Percentiles rank a stretch among this genome's conserved stretches.
Conservation (phyloP, 2,797 vertebrate genomes). For the Myotis planiceps region DNA sequence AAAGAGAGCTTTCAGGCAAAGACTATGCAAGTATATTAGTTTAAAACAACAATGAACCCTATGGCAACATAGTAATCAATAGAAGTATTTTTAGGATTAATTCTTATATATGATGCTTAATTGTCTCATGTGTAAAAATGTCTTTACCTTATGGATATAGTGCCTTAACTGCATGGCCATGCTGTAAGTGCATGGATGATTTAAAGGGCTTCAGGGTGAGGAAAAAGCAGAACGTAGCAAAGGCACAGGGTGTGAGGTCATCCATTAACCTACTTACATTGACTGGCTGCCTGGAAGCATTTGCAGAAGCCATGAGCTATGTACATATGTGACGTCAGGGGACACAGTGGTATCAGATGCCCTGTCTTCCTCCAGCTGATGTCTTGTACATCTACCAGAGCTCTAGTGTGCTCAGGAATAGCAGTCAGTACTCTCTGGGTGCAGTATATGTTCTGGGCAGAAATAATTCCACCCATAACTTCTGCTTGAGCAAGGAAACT, state of each 20-base stretch:
- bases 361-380: not conserved
- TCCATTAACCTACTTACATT: not conserved
- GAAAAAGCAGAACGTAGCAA: not conserved
- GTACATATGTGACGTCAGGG: not conserved
- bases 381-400: not conserved
- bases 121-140: not conserved
- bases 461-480: not conserved
- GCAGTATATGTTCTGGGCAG: not conserved
- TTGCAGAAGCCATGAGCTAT: not conserved
- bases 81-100: constrained; percentile 63
- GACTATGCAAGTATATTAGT: constrained; percentile 71
- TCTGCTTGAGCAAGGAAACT: not conserved
- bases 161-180: not conserved
- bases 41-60: constrained; percentile 61
- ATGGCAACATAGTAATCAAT: constrained; percentile 68
- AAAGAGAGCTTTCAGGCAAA: constrained; percentile 74
- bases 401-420: not conserved
- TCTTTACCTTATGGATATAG: not conserved
- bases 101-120: constrained; percentile 57
- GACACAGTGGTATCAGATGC: not conserved
- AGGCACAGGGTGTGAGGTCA: constrained; percentile 10
- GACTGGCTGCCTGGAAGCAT: not conserved
- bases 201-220: not conserved
- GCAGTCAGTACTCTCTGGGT: not conserved
- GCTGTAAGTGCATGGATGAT: not conserved